Evolutionary conservation across 2,888 invertebrate genomes (phyloP).

Genomic region (Lissonota sp.): DNA sequence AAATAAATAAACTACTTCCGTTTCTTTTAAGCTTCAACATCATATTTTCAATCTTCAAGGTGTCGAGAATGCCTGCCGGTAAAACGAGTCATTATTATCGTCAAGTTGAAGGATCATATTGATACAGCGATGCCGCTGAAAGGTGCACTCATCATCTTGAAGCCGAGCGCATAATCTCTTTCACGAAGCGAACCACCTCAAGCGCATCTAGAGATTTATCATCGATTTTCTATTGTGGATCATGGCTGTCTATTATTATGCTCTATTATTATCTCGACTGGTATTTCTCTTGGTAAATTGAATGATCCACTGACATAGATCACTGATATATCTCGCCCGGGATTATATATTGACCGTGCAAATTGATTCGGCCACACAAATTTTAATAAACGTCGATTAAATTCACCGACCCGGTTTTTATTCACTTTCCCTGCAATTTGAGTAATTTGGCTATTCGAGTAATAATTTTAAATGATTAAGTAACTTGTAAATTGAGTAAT

Average conservation of each 20-base stretch:
- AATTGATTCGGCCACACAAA: too few relatives aligned
- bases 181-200: neutral
- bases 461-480: too few relatives aligned
- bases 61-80: constrained; percentile 2
- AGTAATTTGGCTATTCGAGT: too few relatives aligned
- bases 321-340: constrained; percentile 34
- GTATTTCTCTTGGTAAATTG: constrained; percentile 43
- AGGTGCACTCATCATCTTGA: constrained; percentile 12
- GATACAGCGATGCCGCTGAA: constrained; percentile 6
- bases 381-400: too few relatives aligned
- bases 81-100: neutral
- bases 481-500: too few relatives aligned
- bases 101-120: constrained; percentile 16
- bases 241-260: constrained; percentile 46
- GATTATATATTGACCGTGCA: neutral
- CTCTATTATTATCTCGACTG: constrained; percentile 53
- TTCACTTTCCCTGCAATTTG: too few relatives aligned
- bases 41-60: constrained; percentile 3
- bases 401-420: too few relatives aligned
- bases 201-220: constrained; percentile 26
- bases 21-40: too few relatives aligned
- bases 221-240: constrained; percentile 49
- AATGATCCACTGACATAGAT: constrained; percentile 46
- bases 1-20: too few relatives aligned
- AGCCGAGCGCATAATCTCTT: neutral